Conservation (phyloP, 2,113 vertebrate genomes). For the Hiodon alosoides region DNA sequence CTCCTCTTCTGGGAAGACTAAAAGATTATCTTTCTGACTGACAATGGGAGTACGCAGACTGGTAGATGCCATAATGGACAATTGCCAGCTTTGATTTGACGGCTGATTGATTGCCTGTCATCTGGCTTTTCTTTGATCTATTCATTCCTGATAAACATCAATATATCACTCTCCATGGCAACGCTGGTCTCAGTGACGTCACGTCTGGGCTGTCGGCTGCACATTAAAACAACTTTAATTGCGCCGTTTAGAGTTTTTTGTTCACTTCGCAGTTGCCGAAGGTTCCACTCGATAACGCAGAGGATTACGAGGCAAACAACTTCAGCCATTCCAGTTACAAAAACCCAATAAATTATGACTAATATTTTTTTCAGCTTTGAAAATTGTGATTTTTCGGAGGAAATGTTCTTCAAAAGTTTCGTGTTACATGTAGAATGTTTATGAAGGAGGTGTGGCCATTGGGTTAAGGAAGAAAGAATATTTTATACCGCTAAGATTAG, state of each 20-base stretch:
- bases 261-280: neutral
- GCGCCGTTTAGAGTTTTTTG: constrained; percentile 35
- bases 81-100: constrained; percentile 95
- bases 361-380: neutral
- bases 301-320: neutral
- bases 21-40: constrained; percentile 71
- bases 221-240: constrained; percentile 56
- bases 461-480: too few species aligned
- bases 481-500: too few species aligned
- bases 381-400: neutral
- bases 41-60: constrained; percentile 65
- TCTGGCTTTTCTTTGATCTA: constrained; percentile 90
- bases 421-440: neutral
- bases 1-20: constrained; percentile 55
- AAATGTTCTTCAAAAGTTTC: neutral
- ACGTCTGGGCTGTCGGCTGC: constrained; percentile 68
- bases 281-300: constrained; percentile 3
- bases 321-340: too few species aligned
- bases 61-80: constrained; percentile 82
- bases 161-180: constrained; percentile 87
- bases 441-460: neutral
- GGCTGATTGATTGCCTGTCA: constrained; percentile 93
- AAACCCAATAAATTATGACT: too few species aligned
- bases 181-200: constrained; percentile 78
- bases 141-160: constrained; percentile 97